phyloP scores from a whole-genome alignment of 2,113 vertebrate genomes.

The Talpa occidentalis region DNA sequence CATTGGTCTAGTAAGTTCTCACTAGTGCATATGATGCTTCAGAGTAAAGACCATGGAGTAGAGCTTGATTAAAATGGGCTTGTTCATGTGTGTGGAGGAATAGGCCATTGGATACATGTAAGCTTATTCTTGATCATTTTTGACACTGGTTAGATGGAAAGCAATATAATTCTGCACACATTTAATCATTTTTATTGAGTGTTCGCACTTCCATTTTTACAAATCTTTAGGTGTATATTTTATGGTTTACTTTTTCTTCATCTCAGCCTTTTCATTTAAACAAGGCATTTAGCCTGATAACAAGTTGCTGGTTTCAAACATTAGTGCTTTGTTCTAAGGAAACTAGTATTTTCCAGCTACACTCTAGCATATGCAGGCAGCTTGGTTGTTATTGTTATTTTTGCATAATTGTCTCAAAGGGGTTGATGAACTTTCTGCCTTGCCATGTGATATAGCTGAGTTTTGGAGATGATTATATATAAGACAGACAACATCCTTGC shows the following conservation, averaged over 20 bases:
- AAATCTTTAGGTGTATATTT: background rate
- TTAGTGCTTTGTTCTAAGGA: background rate
- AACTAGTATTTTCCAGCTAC: background rate
- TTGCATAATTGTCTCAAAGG: background rate
- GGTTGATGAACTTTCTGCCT: background rate
- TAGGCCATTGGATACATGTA: constrained; percentile 12
- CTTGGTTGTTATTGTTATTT: background rate
- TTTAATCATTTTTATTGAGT: constrained; percentile 55
- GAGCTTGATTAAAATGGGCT: constrained; percentile 12
- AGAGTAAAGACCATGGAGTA: background rate
- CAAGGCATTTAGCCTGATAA: background rate
- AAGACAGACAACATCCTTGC: background rate
- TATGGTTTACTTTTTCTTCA: background rate
- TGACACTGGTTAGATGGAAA: constrained; percentile 37
- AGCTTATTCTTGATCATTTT: constrained; percentile 24
- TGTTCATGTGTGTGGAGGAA: background rate
- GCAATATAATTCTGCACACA: background rate
- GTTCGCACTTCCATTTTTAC: constrained; percentile 7
- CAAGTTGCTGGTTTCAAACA: background rate
- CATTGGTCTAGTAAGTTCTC: background rate
- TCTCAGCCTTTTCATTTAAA: background rate
- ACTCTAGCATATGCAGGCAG: background rate
- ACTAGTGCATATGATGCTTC: background rate
- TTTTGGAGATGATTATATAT: background rate
- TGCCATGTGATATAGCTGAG: background rate